Base-by-base conservation (phyloP, 2,797 vertebrate species). In the Echiichthys vipera region DNA sequence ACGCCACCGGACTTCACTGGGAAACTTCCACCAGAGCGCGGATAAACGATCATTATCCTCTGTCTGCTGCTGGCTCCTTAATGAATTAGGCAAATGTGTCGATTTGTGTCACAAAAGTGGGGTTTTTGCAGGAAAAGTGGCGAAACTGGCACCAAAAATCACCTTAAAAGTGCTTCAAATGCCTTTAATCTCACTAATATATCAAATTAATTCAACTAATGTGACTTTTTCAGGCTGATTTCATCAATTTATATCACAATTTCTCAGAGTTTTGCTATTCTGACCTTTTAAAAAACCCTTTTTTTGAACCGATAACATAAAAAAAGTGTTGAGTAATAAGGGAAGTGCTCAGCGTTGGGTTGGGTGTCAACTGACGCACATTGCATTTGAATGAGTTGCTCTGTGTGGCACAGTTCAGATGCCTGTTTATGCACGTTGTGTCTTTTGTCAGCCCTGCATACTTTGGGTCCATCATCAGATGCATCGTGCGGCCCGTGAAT, bases 331-430 rank as follows among this genome's bases (percentile, higher is more conserved):
- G 84, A 81, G 84, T 88, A 88, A 89, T 87, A 77, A 51, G 71
- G 86, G 86, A 87, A 88, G 81, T 80, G 45, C 61, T 54, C 14
- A 13, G 80, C 42, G 74, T 17, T 65, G 77, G 85, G 83, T 62
- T 87, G 84, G 83, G 84, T 78, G 69, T 77, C 59, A 84, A 84
- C 82, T 63, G 89, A 84, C 83, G 81, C 65, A 66, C 63, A 78
- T 84, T 72, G 8, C 77, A 80, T 82, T 50, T 71, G 81, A 84
- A 83, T 88, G 83, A 85, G 42, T 74, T 73, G 78, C 58, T 70
- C 62, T 36, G 25, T 56, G 46, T 58, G 69, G 10, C 30, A 58
- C 66, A 17, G 25, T 42, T 22, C 73, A 56, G 34, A 50, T 42
- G 42, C 62, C 17, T 59, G 57, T 36, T 63, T 15, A 15, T 56